These are phyloP conservation scores for Trichogramma evanescens DNA, from an alignment of 2,888 invertebrate genomes.

Conservation along the genomic window DNA sequence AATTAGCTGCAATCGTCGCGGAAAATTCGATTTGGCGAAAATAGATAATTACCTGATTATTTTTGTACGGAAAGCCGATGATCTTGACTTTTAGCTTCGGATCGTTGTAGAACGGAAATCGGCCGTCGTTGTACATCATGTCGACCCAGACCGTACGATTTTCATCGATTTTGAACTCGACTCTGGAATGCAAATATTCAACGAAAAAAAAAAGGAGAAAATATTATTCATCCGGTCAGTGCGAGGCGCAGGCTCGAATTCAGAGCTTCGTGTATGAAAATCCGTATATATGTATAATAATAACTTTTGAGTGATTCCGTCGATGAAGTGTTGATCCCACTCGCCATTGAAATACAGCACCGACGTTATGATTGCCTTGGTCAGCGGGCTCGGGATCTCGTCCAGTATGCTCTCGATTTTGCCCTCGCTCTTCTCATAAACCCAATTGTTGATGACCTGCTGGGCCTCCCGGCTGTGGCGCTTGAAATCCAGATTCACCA, in stretches of 20 bases:
- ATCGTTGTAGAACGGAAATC: slow-evolving; percentile 55
- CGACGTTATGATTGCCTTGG: slow-evolving; percentile 59
- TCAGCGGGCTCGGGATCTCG: slow-evolving; percentile 51
- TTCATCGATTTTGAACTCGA: slow-evolving; percentile 27
- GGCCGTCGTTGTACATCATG: slow-evolving; percentile 62
- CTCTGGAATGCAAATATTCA: slow-evolving; percentile 51
- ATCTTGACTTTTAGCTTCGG: slow-evolving; percentile 53
- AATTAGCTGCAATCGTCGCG: too few relatives aligned
- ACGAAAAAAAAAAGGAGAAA: slow-evolving; percentile 34
- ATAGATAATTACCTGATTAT: background rate
- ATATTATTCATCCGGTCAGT: background rate
- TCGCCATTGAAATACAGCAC: slow-evolving; percentile 66
- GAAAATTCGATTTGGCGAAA: too few relatives aligned
- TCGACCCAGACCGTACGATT: slow-evolving; percentile 46
- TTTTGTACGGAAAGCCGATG: slow-evolving; percentile 63
- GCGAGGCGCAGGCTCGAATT: too few relatives aligned
- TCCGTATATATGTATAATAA: background rate
- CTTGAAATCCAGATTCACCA: slow-evolving; percentile 53
- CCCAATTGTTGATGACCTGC: slow-evolving; percentile 58
- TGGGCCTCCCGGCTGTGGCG: slow-evolving; percentile 42
- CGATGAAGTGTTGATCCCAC: slow-evolving; percentile 61
- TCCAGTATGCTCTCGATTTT: slow-evolving; percentile 57
- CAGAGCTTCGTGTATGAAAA: background rate
- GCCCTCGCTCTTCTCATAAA: slow-evolving; percentile 54
- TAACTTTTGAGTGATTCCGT: slow-evolving; percentile 25